Conservation (phyloP, 2,797 vertebrate genomes). For the Manis crassicaudata region DNA sequence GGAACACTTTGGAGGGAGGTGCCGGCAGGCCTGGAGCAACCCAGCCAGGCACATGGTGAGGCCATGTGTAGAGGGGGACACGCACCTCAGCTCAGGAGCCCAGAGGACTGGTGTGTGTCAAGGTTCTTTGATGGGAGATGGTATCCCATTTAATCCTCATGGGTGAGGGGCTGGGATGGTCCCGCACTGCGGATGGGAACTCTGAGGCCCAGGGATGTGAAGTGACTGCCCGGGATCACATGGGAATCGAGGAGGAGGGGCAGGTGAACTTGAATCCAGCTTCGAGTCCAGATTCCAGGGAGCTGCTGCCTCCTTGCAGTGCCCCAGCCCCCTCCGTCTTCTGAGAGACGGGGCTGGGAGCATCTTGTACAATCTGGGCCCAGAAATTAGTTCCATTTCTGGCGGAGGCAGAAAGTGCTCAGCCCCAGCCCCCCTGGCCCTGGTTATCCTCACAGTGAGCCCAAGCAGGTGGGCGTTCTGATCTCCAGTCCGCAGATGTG, state of each 20-base stretch:
- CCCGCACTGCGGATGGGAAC: not conserved
- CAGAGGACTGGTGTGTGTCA: rapidly evolving
- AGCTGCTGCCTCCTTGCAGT: not conserved
- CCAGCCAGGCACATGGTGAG: not conserved
- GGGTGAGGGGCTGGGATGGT: not conserved
- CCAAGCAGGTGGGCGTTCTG: not conserved
- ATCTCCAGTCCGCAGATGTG: not conserved
- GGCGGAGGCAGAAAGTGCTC: rapidly evolving
- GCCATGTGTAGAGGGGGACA: rapidly evolving
- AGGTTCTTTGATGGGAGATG: not conserved
- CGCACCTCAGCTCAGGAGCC: not conserved
- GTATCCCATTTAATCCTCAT: not conserved
- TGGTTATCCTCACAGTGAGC: no score
- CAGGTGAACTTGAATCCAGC: not conserved
- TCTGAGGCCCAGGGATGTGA: not conserved
- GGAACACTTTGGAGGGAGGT: not conserved
- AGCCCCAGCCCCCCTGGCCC: rapidly evolving
- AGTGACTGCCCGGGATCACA: not conserved
- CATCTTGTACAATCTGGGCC: rapidly evolving
- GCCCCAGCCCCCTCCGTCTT: rapidly evolving
- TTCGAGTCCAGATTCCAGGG: not conserved
- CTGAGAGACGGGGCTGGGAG: not conserved
- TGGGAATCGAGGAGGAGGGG: rapidly evolving
- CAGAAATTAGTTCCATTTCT: not conserved
- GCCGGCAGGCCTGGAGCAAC: rapidly evolving